Conservation (phyloP, 2,888 invertebrate species). For the Drosophila neonasuta region DNA sequence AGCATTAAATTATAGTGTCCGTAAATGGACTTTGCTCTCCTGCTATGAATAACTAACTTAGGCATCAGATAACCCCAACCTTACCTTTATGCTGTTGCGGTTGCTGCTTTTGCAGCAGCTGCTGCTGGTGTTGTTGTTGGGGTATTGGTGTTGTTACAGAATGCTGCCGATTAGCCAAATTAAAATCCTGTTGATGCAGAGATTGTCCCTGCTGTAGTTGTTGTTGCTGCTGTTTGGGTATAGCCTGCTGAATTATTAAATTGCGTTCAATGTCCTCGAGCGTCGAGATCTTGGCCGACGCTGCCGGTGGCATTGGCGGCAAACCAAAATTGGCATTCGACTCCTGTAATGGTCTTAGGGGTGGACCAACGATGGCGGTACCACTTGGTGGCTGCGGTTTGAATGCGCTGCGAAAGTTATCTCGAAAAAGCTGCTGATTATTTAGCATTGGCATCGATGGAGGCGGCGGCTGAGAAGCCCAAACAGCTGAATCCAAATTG, state of each 20-base stretch:
- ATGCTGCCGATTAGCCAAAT: conserved; percentile 56
- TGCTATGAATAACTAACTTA: not conserved
- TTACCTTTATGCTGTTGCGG: conserved; percentile 80
- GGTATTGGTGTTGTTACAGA: conserved; percentile 48
- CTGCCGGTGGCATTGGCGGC: conserved; percentile 50
- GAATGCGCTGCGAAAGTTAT: conserved; percentile 76
- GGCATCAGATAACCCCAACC: not conserved
- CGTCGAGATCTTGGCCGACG: conserved; percentile 79
- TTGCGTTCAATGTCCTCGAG: conserved; percentile 82
- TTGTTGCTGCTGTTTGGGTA: conserved; percentile 60
- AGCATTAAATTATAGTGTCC: not conserved
- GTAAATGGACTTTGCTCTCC: conserved; percentile 12
- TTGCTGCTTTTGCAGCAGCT: conserved; percentile 58
- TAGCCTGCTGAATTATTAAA: conserved; percentile 80
- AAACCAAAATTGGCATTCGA: conserved; percentile 65
- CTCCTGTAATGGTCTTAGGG: conserved; percentile 51
- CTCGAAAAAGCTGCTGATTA: conserved; percentile 76
- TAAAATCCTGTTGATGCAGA: conserved; percentile 49
- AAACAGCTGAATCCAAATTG: conserved; percentile 83
- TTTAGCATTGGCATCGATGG: conserved; percentile 39
- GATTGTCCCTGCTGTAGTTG: conserved; percentile 17
- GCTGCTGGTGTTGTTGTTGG: conserved; percentile 60
- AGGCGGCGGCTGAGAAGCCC: conserved; percentile 77
- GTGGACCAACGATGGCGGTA: conserved; percentile 14
- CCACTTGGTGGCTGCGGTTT: conserved; percentile 54